Evolutionary conservation across 2,797 vertebrate species (phyloP).

Genomic region (Lophura swinhoii): DNA sequence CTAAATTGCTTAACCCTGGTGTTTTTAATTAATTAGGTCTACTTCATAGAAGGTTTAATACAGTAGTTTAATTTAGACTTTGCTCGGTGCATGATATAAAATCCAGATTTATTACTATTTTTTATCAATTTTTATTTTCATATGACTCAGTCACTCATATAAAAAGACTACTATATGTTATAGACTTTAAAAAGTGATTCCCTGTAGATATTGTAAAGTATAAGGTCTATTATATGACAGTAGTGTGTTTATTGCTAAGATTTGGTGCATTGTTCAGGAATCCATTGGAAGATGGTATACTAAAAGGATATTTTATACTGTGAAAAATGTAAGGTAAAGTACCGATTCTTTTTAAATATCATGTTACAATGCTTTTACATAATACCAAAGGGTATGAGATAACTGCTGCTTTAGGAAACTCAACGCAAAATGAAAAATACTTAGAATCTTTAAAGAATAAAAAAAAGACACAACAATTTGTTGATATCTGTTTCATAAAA

Average conservation of each 20-base stretch:
- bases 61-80: slow-evolving; percentile 80
- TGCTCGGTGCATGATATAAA: slow-evolving; percentile 72
- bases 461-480: slow-evolving; percentile 20
- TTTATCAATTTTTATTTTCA: slow-evolving; percentile 81
- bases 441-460: slow-evolving; percentile 27
- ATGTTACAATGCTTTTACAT: slow-evolving; percentile 36
- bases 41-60: slow-evolving; percentile 74
- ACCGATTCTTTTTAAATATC: slow-evolving; percentile 42
- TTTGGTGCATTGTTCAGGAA: slow-evolving; percentile 68
- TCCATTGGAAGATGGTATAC: slow-evolving; percentile 34
- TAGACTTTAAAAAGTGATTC: slow-evolving; percentile 73
- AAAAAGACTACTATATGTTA: slow-evolving; percentile 67
- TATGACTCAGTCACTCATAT: slow-evolving; percentile 62
- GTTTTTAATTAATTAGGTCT: slow-evolving; percentile 82
- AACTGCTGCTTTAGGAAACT: slow-evolving; percentile 47
- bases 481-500: slow-evolving; percentile 26
- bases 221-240: slow-evolving; percentile 55
- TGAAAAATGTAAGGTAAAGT: slow-evolving; percentile 46
- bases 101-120: slow-evolving; percentile 78
- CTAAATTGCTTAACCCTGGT: slow-evolving; percentile 78
- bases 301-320: slow-evolving; percentile 52
- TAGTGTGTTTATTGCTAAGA: slow-evolving; percentile 63
- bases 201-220: slow-evolving; percentile 71
- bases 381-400: slow-evolving; percentile 25
- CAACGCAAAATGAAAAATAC: slow-evolving; percentile 48